Base-by-base conservation (phyloP, 2,797 vertebrate genomes). In the Myotis myotis region DNA sequence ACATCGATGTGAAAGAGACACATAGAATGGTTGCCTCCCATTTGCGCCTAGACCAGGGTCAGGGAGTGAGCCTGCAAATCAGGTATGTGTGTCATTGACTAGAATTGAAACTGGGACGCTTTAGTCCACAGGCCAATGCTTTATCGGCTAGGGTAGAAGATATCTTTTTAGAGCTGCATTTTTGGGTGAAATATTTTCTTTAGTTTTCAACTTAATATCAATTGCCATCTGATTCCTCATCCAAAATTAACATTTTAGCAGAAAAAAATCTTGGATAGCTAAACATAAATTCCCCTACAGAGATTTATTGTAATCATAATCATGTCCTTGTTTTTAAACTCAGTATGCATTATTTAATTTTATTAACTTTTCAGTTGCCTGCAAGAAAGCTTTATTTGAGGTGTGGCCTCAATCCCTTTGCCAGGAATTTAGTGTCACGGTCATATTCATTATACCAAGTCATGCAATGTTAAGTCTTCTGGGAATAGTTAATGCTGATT, bases 231-330 rank as follows among this genome's bases (percentile, higher is more conserved):
- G 25, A 72, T 80, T 89, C 30, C 6, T 76, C 19, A 80, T 90
- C 51, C 60, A 76, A 83, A 85, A 51, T 19, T 9, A 78, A 72
- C 71, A 80, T 44, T 28, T 22, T 87, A 41, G 33, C 30, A 76
- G 49, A 87, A 94, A 57, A 80, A 81, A 70, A 7, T 78, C 19
- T 76, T 88, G 70, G 53, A 33, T 22, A 88, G 17, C 57, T 76
- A 80, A 88, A 92, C 13, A 66, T 51, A 94, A 64, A 51, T 64
- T 25, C 9, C 11, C 16, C 19, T 11, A 89, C 19, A 66, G 79
- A 85, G 55, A 68, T 44, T 68, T 68, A 72, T 74, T 94, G 55
- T 68, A 49, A 72, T 38, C 25, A 81, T 53, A 81, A 81, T 91
- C 41, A 41, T 25, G 16, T 11, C 74, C 36, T 41, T 79, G 12